Evolutionary conservation across 2,797 vertebrate species (phyloP), one percentile per base, ranked within the genome.

Genomic region (Thalassophryne amazonica): DNA sequence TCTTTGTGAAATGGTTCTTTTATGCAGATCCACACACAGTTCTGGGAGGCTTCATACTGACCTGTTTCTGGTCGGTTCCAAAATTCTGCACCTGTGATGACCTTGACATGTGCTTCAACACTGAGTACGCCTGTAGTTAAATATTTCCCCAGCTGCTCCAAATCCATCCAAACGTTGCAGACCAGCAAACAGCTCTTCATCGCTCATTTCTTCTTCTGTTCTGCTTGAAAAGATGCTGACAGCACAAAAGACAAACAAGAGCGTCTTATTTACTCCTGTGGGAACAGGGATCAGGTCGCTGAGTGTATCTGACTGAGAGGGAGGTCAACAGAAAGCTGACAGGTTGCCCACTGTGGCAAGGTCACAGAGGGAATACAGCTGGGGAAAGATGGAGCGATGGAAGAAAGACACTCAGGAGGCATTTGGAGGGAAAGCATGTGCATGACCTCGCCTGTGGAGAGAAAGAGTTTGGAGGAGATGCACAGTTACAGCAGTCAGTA

Each of bases 221-320:
- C 28, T n/a, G 43, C 51, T 45, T 55, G 54, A 74, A 56, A 36
- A 69, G 41, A 64, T 50, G 57, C 62, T 68, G 80, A 32, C 62
- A 19, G 72, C 48, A 72, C 27, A 24, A 71, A 75, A 86, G 65
- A 73, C 56, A 74, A 83, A 83, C 76, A 78, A 60, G 51, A 73
- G 54, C 51, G 68, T 40, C n/a, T n/a, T 65, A 13, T 2, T 31
- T 46, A 10, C 37, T 60, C 62, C 62, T 15, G 6, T 10, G 45
- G 63, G 67, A 56, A n/a, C 3, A 9, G 23, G 22, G 46, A 64
- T 55, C 13, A 27, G 64, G 51, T 55, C 55, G 56, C 4, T 35
- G 58, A 31, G 41, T 2, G 29, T 29, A 25, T 42, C 4, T 46
- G 37, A n/a, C n/a, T n/a, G 49, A 13, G 23, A 5, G 16, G 32